Conservation (phyloP, 2,797 vertebrate species). For the Sebastes minor region DNA sequence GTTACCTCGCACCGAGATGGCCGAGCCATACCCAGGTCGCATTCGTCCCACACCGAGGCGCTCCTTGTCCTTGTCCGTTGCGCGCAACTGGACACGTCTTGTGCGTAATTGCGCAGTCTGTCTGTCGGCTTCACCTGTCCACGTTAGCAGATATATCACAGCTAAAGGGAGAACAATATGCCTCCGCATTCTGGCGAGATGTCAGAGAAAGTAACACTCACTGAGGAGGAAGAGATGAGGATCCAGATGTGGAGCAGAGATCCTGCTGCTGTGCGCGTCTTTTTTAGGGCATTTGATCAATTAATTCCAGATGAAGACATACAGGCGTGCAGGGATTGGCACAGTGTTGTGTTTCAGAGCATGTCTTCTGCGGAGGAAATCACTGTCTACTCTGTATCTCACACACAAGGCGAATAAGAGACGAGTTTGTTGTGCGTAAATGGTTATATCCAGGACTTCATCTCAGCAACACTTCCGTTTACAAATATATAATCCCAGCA, state of each 20-base stretch:
- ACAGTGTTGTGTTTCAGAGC: constrained; percentile 29
- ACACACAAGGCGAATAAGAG: not conserved
- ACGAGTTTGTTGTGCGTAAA: constrained; percentile 15
- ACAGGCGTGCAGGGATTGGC: not conserved
- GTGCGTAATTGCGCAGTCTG: constrained; percentile 55
- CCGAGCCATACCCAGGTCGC: constrained; percentile 51
- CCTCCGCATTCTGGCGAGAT: constrained; percentile 81
- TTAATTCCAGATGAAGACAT: constrained; percentile 48
- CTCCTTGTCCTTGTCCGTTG: constrained; percentile 43
- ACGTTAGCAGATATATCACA: constrained; percentile 81
- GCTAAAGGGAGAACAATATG: constrained; percentile 74
- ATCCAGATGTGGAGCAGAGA: constrained; percentile 47
- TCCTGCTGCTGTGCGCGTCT: constrained; percentile 22
- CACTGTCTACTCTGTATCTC: not conserved
- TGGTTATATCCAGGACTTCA: constrained; percentile 43
- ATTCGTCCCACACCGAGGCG: not conserved
- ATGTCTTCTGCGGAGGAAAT: constrained; percentile 13
- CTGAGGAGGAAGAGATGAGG: constrained; percentile 1
- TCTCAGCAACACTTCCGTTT: constrained; percentile 28
- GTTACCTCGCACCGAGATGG: constrained; percentile 58
- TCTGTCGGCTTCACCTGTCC: constrained; percentile 79
- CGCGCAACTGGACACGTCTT: constrained; percentile 54
- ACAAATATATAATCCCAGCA: constrained; percentile 4
- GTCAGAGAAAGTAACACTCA: constrained; percentile 19
- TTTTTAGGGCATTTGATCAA: constrained; percentile 58